Evolutionary conservation across 1,140 invertebrate species (phyloP), one percentile per base, ranked within the genome.

Genomic region (Saccostrea glomerata): DNA sequence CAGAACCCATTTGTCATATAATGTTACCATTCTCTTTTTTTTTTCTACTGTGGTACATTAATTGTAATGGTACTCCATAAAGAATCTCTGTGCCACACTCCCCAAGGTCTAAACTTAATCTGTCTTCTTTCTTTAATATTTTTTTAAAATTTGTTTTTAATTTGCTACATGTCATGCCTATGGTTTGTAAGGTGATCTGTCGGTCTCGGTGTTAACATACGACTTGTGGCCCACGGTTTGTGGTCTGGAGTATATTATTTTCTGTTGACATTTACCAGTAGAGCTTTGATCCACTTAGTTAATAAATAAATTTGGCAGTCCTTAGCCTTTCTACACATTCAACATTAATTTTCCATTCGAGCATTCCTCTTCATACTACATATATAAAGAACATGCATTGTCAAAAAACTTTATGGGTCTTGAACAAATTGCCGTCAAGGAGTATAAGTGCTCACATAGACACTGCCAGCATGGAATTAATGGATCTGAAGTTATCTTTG

Each of bases 231-330:
- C 58, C 58, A 63, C 15, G 7, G 58, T 63, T 15, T 20, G 58
- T 63, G 58, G 58, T 63, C 58, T 63, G 58, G 0, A 77, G 70
- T 30, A 30, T 25, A 77, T 77, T 77, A 77, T 30, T 77, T 36
- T 25, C 9, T 77, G 70, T 77, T 77, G 23, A 77, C 25, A 30
- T 36, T 36, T 77, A 77, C 70, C 30, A 36, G 25, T 0, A 7
- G 23, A 30, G 25, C 70, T 77, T 0, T 13, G 70, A 77, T 77
- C 25, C 70, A 23, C 70, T 30, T 30, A 40, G 70, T 77, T 77
- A 77, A 77, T 30, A 36, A 23, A 77, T 77, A 77, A 23, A 77
- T 77, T 77, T 77, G 70, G 36, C 70, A 77, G 70, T 30, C 70
- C 70, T n/a, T n/a, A 30, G 30, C 70, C 70, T 77, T 30, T 30